Conservation (phyloP, 2,113 vertebrate genomes). For the Phaethon lepturus region DNA sequence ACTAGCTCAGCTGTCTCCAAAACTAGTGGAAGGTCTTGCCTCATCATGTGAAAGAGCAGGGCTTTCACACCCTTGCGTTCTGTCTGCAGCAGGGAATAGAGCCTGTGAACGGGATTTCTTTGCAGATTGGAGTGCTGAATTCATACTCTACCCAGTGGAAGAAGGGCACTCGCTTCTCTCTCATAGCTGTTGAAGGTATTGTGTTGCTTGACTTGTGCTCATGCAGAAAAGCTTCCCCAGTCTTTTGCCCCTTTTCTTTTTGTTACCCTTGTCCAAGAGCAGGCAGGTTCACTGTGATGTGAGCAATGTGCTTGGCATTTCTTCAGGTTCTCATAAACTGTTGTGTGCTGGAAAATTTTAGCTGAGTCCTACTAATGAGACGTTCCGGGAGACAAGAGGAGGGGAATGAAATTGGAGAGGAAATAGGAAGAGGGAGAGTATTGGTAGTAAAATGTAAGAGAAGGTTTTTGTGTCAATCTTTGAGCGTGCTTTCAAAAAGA, state of each 20-base stretch:
- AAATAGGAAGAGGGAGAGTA: neutral
- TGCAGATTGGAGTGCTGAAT: neutral
- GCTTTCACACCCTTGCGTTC: neutral
- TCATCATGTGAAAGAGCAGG: neutral
- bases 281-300: neutral
- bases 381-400: neutral
- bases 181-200: neutral
- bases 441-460: neutral
- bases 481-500: neutral
- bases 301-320: neutral
- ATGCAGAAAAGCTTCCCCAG: neutral
- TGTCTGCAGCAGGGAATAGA: neutral
- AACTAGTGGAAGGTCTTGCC: neutral
- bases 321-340: rapidly evolving
- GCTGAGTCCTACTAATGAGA: neutral
- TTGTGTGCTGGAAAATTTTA: neutral
- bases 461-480: neutral
- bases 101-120: neutral
- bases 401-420: neutral
- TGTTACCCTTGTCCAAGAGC: neutral
- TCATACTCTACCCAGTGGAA: neutral
- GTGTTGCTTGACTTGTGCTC: neutral
- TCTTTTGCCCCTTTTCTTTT: neutral
- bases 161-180: neutral
- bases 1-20: neutral